phyloP scores from a whole-genome alignment of 2,797 vertebrate species.

The Microctenopoma stevenorrisi region DNA sequence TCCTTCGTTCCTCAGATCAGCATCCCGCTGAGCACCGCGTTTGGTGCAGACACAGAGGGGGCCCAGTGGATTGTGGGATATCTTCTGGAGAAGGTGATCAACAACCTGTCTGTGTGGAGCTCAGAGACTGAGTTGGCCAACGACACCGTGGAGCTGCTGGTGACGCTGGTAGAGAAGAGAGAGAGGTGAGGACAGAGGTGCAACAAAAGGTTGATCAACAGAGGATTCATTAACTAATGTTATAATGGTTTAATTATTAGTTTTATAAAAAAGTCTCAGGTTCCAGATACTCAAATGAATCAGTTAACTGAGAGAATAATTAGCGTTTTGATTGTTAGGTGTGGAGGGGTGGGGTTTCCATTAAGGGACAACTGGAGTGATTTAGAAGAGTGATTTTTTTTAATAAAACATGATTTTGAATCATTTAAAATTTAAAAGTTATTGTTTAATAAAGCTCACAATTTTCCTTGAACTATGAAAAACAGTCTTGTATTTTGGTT shows the following conservation, averaged over 20 bases:
- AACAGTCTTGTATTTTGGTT: too few species aligned
- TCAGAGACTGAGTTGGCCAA: slow-evolving; percentile 95
- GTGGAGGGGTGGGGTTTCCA: too few species aligned
- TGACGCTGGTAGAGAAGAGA: slow-evolving; percentile 96
- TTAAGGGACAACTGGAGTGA: too few species aligned
- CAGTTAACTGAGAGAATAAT: background rate
- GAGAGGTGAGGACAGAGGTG: slow-evolving; percentile 86
- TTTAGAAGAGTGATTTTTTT: too few species aligned
- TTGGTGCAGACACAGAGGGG: slow-evolving; percentile 96
- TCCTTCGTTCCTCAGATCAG: slow-evolving; percentile 88
- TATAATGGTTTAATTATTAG: too few species aligned
- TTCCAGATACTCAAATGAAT: too few species aligned
- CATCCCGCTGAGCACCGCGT: slow-evolving; percentile 94
- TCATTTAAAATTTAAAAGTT: too few species aligned
- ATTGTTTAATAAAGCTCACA: too few species aligned
- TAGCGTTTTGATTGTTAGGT: background rate
- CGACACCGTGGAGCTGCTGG: slow-evolving; percentile 97
- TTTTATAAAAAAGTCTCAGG: too few species aligned
- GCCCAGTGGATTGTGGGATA: slow-evolving; percentile 99
- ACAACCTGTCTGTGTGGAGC: slow-evolving; percentile 98
- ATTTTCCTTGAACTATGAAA: too few species aligned
- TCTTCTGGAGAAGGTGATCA: slow-evolving; percentile 98
- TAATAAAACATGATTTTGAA: too few species aligned
- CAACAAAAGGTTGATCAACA: background rate
- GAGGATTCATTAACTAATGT: background rate